Conservation (phyloP, 2,113 vertebrate genomes). For the Proteles cristata region DNA sequence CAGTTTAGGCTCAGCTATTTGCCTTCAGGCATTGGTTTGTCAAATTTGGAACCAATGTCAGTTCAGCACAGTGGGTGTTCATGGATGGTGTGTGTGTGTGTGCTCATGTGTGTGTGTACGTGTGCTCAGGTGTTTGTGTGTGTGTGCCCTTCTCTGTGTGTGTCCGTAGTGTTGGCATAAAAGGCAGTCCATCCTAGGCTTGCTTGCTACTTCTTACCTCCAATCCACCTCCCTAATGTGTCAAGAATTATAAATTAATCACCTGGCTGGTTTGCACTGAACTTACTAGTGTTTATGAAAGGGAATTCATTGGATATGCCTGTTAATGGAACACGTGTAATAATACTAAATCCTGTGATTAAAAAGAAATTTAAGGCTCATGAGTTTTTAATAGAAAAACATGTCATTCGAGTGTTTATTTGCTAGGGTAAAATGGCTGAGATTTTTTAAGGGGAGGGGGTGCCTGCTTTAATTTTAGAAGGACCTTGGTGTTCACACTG, state of each 20-base stretch:
- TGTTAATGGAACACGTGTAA: conserved; percentile 84
- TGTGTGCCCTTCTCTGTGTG: conserved; percentile 39
- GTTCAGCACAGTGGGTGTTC: conserved; percentile 66
- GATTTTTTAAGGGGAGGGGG: conserved; percentile 47
- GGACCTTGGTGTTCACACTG: conserved; percentile 29
- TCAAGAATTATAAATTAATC: conserved; percentile 81
- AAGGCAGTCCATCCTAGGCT: conserved; percentile 61
- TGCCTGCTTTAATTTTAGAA: conserved; percentile 57
- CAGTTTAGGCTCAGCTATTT: conserved; percentile 79
- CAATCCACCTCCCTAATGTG: conserved; percentile 71
- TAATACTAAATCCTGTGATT: conserved; percentile 84
- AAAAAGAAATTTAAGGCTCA: conserved; percentile 81
- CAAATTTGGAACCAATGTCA: conserved; percentile 60
- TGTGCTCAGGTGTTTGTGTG: background rate
- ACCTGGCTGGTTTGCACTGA: conserved; percentile 77
- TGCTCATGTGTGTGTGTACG: background rate
- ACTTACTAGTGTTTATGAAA: conserved; percentile 81
- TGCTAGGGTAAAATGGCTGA: conserved; percentile 78
- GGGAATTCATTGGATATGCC: conserved; percentile 80
- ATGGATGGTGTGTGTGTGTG: conserved; percentile 1
- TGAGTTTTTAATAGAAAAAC: conserved; percentile 81
- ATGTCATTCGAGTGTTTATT: conserved; percentile 82
- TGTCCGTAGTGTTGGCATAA: background rate
- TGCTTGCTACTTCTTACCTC: conserved; percentile 63
- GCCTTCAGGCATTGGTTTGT: conserved; percentile 74